phyloP scores from a whole-genome alignment of 2,113 vertebrate genomes.

The Erythrocercus mccallii region DNA sequence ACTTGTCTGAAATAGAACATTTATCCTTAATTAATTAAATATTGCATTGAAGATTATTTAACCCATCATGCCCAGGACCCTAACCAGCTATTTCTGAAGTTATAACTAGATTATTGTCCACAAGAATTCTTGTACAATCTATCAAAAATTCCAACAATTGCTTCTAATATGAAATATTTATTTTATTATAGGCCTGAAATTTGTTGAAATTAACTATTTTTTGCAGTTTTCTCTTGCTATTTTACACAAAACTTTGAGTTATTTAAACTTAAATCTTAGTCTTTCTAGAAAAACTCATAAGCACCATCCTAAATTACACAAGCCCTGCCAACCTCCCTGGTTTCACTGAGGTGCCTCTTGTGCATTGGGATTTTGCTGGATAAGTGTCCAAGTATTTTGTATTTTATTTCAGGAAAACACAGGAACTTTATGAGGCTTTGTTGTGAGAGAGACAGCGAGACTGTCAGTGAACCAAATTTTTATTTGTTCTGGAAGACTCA shows the following conservation, averaged over 20 bases:
- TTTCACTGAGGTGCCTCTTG: background rate
- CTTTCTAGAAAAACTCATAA: background rate
- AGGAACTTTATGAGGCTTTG: background rate
- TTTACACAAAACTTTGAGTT: background rate
- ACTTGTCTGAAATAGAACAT: background rate
- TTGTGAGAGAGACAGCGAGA: background rate
- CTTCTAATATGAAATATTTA: background rate
- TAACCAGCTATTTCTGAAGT: background rate
- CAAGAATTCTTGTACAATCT: background rate
- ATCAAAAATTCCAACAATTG: background rate
- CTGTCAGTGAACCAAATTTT: background rate
- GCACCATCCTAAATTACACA: background rate
- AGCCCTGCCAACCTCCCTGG: background rate
- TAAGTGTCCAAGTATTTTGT: background rate
- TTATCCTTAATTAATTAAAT: background rate
- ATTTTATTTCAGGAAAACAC: background rate
- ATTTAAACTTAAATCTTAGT: background rate
- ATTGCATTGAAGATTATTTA: background rate
- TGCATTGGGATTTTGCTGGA: background rate
- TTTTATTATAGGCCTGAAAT: background rate
- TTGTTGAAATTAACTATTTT: background rate
- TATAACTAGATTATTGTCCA: background rate
- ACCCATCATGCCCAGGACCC: accelerated
- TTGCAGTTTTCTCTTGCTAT: background rate
- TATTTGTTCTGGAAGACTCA: background rate